phyloP scores from a whole-genome alignment of 2,113 vertebrate species.

The Anas platyrhynchos region DNA sequence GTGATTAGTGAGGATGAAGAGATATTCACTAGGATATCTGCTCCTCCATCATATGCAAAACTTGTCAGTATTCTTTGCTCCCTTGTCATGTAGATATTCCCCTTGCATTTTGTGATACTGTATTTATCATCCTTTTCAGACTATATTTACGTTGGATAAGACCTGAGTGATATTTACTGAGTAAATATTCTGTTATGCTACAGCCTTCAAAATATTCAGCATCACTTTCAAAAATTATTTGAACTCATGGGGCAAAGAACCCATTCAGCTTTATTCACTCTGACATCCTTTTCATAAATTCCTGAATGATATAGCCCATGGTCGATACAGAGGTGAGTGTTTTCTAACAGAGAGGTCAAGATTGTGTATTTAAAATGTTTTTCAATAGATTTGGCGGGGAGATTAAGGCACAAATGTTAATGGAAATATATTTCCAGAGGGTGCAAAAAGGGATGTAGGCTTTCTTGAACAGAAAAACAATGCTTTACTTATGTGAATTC shows the following conservation, averaged over 20 bases:
- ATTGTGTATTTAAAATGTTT: neutral
- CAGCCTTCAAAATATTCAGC: neutral
- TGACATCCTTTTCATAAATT: neutral
- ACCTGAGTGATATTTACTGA: neutral
- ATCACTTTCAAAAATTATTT: neutral
- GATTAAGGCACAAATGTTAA: neutral
- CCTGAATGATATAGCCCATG: neutral
- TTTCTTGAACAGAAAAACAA: neutral
- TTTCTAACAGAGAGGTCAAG: neutral
- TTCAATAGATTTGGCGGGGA: neutral
- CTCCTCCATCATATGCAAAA: neutral
- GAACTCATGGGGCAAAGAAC: neutral
- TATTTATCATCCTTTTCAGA: neutral
- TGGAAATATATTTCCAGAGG: neutral
- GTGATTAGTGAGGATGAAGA: neutral
- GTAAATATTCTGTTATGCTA: neutral
- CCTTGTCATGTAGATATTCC: neutral
- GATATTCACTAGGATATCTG: neutral
- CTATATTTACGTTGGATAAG: neutral
- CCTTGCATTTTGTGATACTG: neutral
- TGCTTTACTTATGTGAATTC: neutral
- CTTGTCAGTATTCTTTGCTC: neutral
- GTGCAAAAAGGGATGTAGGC: neutral
- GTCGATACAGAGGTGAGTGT: neutral
- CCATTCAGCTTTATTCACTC: neutral